A percentile compares a stretch with the other conserved stretches of the same genome.
phyloP scores from a whole-genome alignment of 2,888 invertebrate species.

The Periphyllus acericola region DNA sequence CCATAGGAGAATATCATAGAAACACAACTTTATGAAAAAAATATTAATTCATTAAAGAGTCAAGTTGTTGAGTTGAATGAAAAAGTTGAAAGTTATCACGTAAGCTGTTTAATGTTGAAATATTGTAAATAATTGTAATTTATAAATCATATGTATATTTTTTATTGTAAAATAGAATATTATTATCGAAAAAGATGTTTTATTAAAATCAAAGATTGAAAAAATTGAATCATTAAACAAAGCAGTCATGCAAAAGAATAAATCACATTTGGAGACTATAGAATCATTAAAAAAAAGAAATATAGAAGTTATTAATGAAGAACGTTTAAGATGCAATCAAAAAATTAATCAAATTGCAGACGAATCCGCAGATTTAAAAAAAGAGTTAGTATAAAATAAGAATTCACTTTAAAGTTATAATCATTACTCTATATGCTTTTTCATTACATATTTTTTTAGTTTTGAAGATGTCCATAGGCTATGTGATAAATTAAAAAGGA shows the following conservation, averaged over 20 bases:
- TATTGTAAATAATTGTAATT: not conserved
- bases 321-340: constrained; percentile 26
- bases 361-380: constrained; percentile 13
- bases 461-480: not conserved
- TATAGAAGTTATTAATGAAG: constrained; percentile 25
- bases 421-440: not conserved
- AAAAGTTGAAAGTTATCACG: constrained; percentile 78
- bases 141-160: not conserved
- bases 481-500: constrained; percentile 33
- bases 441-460: not conserved
- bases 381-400: constrained; percentile 17
- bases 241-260: constrained; percentile 7
- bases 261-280: constrained; percentile 27
- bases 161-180: constrained; percentile 13
- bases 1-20: constrained; percentile 40
- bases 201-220: constrained; percentile 37
- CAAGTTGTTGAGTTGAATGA: constrained; percentile 74
- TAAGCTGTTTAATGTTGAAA: constrained; percentile 6
- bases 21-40: constrained; percentile 46
- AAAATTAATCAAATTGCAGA: constrained; percentile 14
- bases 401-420: not conserved
- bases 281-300: constrained; percentile 23
- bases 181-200: constrained; percentile 36
- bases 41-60: constrained; percentile 66
- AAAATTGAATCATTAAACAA: constrained; percentile 45